Evolutionary conservation across 2,888 invertebrate species (phyloP).

Genomic region (Meghimatium bilineatum): DNA sequence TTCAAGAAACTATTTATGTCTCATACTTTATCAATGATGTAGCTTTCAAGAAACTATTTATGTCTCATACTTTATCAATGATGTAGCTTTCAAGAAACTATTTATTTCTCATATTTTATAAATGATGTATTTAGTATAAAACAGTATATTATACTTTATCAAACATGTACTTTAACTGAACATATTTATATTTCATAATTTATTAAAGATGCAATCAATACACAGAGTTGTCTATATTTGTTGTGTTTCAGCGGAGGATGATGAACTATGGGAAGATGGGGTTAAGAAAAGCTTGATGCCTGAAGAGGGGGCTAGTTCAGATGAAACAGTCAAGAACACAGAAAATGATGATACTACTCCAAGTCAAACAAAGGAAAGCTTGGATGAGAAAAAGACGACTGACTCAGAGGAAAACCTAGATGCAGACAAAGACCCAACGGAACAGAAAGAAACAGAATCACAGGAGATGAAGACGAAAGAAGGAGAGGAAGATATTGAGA

Average conservation of each 20-base stretch:
- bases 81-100: too few relatives aligned
- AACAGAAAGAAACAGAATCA: slow-evolving; percentile 46
- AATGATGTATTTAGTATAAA: too few relatives aligned
- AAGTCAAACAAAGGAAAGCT: background rate
- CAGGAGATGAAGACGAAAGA: slow-evolving; percentile 52
- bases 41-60: too few relatives aligned
- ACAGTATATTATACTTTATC: too few relatives aligned
- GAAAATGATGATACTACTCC: background rate
- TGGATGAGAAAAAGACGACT: background rate
- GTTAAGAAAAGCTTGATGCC: background rate
- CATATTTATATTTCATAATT: too few relatives aligned
- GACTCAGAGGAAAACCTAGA: background rate
- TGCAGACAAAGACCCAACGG: slow-evolving; percentile 13
- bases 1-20: too few relatives aligned
- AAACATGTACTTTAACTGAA: too few relatives aligned
- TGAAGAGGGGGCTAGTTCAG: background rate
- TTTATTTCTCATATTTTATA: too few relatives aligned
- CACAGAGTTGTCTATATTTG: background rate
- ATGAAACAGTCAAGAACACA: background rate
- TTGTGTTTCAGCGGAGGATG: background rate
- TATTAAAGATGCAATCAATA: background rate
- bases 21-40: too few relatives aligned
- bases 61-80: too few relatives aligned
- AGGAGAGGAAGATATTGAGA: slow-evolving; percentile 49
- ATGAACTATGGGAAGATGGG: background rate